These are phyloP conservation scores for Drosophila neonasuta DNA, from an alignment of 2,888 invertebrate genomes.

Conservation along the genomic window DNA sequence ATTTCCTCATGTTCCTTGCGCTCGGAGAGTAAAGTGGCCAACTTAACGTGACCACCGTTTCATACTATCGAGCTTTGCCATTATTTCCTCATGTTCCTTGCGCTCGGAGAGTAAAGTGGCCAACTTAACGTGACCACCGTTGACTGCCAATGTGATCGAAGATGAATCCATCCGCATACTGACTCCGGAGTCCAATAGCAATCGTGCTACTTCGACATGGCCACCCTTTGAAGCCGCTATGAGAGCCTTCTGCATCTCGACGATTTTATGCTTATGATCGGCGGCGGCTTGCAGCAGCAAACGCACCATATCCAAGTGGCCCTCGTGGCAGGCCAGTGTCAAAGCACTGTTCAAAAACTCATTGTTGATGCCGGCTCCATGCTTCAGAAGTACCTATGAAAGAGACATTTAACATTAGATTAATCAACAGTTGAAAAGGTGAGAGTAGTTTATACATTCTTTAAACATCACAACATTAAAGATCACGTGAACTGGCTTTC, in stretches of 20 bases:
- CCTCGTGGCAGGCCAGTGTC: conserved; percentile 96
- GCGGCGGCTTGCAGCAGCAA: conserved; percentile 97
- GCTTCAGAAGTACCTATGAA: conserved; percentile 89
- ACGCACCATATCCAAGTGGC: conserved; percentile 98
- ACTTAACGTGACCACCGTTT: conserved; percentile 96
- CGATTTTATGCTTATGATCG: conserved; percentile 98
- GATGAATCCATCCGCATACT: conserved; percentile 99
- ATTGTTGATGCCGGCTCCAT: conserved; percentile 99
- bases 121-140: conserved; percentile 98
- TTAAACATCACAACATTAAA: conserved; percentile 81
- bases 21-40: conserved; percentile 97
- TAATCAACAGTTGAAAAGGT: neutral
- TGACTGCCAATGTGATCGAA: conserved; percentile 98
- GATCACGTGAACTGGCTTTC: conserved; percentile 72
- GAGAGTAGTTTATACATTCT: neutral
- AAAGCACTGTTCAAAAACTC: conserved; percentile 99
- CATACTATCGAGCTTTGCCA: conserved; percentile 83
- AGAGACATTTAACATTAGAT: conserved; percentile 8
- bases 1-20: conserved; percentile 99
- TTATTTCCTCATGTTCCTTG: conserved; percentile 99
- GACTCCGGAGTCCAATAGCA: conserved; percentile 96
- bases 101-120: conserved; percentile 97
- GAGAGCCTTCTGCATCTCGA: conserved; percentile 99
- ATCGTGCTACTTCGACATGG: conserved; percentile 97
- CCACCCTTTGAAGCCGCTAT: conserved; percentile 99